phyloP scores from a whole-genome alignment of 2,113 vertebrate species.

The Ceyx cyanopectus region DNA sequence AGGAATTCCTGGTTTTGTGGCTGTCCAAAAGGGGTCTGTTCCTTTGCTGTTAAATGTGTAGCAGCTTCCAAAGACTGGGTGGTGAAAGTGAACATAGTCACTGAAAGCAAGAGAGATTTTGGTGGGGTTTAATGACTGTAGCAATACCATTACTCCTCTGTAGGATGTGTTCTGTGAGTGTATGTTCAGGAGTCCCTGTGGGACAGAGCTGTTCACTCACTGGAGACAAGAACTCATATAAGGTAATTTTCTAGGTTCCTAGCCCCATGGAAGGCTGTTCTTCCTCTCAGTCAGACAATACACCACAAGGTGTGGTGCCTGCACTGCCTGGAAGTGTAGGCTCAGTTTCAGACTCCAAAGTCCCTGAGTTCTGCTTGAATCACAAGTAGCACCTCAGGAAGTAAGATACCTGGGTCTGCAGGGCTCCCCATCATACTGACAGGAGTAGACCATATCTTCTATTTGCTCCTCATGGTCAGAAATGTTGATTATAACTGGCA shows the following conservation, averaged over 20 bases:
- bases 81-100: conserved; percentile 62
- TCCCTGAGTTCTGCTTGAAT: neutral
- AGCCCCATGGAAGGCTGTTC: neutral
- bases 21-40: conserved; percentile 38
- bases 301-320: neutral
- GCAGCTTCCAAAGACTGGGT: conserved; percentile 75
- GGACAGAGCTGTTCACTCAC: neutral
- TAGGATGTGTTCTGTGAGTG: neutral
- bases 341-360: neutral
- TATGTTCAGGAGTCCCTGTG: neutral
- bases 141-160: too few species aligned
- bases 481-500: neutral
- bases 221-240: neutral
- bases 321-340: neutral
- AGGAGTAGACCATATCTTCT: conserved; percentile 64
- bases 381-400: neutral
- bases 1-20: conserved; percentile 45
- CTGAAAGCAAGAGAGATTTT: conserved; percentile 35
- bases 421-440: conserved; percentile 43
- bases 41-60: conserved; percentile 74
- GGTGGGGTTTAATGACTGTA: neutral
- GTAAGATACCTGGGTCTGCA: conserved; percentile 52
- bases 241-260: neutral
- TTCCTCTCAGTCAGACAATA: neutral
- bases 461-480: neutral